Evolutionary conservation across 1,140 invertebrate genomes (phyloP).

Genomic region (Thaumetopoea pityocampa): DNA sequence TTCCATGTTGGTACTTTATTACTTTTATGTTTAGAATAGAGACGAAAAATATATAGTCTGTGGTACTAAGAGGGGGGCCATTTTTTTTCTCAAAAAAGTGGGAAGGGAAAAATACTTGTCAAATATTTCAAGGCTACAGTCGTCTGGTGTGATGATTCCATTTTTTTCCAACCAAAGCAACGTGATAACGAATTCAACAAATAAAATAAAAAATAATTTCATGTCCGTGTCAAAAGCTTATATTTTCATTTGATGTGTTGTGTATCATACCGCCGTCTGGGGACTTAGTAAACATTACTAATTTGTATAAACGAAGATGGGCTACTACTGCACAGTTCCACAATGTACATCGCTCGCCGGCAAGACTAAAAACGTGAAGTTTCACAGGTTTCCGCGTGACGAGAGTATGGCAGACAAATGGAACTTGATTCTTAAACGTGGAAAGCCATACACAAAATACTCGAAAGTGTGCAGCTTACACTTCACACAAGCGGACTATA

Average conservation of each 20-base stretch:
- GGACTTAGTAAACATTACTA: constrained; percentile 9
- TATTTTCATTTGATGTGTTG: constrained; percentile 26
- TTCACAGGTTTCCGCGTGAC: constrained; percentile 65
- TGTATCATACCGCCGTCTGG: constrained; percentile 11
- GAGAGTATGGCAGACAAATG: constrained; percentile 56
- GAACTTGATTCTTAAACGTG: constrained; percentile 62
- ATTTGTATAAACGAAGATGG: constrained; percentile 45
- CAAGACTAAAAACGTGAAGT: constrained; percentile 72
- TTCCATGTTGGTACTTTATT: no score
- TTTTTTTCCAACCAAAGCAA: constrained; percentile 57
- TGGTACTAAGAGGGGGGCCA: constrained; percentile 39
- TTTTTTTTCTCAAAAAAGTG: constrained; percentile 56
- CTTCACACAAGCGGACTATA: constrained; percentile 66
- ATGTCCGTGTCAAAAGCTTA: constrained; percentile 17
- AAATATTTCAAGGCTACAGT: constrained; percentile 72
- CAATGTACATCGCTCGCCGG: constrained; percentile 71
- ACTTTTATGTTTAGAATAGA: no score
- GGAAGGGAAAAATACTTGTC: constrained; percentile 70
- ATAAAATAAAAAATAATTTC: constrained; percentile 30
- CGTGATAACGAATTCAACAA: constrained; percentile 59
- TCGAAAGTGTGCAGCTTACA: constrained; percentile 71
- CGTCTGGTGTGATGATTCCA: constrained; percentile 68
- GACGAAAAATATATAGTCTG: constrained; percentile 22
- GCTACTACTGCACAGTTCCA: constrained; percentile 72
- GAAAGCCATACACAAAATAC: constrained; percentile 63